These are phyloP conservation scores for Lepeophtheirus nordmannii DNA, from an alignment of 2,888 invertebrate genomes.

Conservation along the genomic window DNA sequence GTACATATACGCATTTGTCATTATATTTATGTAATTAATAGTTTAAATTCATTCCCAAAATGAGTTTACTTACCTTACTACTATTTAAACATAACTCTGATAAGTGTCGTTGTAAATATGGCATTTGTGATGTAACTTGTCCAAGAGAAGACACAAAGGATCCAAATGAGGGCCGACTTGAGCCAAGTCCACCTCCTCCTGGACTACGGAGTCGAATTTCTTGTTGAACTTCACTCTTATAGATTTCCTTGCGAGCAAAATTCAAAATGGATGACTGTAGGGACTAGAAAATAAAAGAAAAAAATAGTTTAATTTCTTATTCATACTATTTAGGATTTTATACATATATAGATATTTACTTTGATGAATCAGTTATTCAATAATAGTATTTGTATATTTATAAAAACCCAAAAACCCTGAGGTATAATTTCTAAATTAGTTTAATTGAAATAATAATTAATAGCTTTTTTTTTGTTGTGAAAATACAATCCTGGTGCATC, in stretches of 20 bases:
- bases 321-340: not conserved
- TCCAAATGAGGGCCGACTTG: conserved; percentile 6
- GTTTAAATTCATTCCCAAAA: not conserved
- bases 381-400: too few species aligned
- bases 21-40: too few species aligned
- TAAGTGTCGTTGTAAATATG: conserved; percentile 13
- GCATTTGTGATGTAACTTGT: conserved; percentile 13
- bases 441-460: too few species aligned
- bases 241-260: conserved; percentile 18
- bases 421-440: too few species aligned
- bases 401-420: too few species aligned
- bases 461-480: too few species aligned
- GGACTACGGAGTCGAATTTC: conserved; percentile 22
- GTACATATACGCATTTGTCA: too few species aligned
- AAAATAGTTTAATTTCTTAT: not conserved
- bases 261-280: conserved; percentile 8
- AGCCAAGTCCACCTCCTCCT: conserved; percentile 3
- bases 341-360: too few species aligned
- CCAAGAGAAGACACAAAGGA: conserved; percentile 5
- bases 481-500: too few species aligned
- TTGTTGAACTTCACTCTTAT: conserved; percentile 21
- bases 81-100: conserved; percentile 6
- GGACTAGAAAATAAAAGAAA: not conserved
- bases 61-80: not conserved
- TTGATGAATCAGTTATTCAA: too few species aligned